A percentile compares a stretch with the other conserved stretches of the same genome.
phyloP scores from a whole-genome alignment of 1,140 invertebrate genomes.

The Lithobius niger region DNA sequence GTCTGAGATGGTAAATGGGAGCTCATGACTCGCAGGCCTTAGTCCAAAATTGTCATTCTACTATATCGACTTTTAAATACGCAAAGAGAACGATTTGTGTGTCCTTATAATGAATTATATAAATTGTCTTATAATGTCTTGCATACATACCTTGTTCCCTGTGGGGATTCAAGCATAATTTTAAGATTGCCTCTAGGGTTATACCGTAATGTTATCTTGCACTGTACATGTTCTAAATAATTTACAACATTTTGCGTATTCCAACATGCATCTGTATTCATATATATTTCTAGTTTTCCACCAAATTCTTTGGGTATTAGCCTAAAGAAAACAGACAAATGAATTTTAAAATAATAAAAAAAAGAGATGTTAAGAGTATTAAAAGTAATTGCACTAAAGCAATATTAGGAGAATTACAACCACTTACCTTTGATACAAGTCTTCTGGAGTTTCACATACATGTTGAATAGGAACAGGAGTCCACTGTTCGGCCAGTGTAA shows the following conservation, averaged over 20 bases:
- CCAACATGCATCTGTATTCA: conserved; percentile 12
- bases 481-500: conserved; percentile 69
- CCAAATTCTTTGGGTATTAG: conserved; percentile 58
- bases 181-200: conserved; percentile 75
- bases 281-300: conserved; percentile 31
- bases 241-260: conserved; percentile 49
- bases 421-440: conserved; percentile 35
- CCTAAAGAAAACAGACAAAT: conserved; percentile 34
- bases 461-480: conserved; percentile 69
- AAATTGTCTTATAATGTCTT: background rate
- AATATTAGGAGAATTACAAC: too few relatives aligned
- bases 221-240: conserved; percentile 86
- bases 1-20: too few relatives aligned
- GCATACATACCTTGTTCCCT: conserved; percentile 53
- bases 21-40: too few relatives aligned
- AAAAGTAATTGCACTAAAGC: too few relatives aligned
- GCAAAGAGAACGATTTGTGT: too few relatives aligned
- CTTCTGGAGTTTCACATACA: conserved; percentile 54
- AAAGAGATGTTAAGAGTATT: too few relatives aligned
- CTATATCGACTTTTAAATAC: too few relatives aligned
- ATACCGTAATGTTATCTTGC: conserved; percentile 63
- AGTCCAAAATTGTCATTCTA: too few relatives aligned
- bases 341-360: conserved; percentile 14
- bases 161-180: conserved; percentile 73
- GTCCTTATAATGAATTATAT: conserved; percentile 17